Base-by-base conservation (phyloP, 2,113 vertebrate species). In the Diphyllodes magnificus region DNA sequence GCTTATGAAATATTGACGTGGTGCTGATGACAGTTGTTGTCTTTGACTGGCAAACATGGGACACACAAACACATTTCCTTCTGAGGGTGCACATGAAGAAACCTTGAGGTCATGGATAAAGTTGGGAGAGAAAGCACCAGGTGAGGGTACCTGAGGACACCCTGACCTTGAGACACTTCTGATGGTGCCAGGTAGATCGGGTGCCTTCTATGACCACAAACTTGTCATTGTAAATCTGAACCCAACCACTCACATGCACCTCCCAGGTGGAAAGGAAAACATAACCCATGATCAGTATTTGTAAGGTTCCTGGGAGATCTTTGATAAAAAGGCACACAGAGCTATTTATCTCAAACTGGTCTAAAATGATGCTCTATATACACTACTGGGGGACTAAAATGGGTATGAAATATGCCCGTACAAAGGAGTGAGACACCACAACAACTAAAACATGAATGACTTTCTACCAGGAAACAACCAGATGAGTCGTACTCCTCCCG, bases 11-110 rank as follows among this genome's bases (percentile, higher is more conserved):
- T 27, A 54, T 22, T 59, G 61, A 65, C 1, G 1, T 3, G 1
- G 23, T 21, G 12, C 53, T 49, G 69, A n/a, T 59, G 61, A 44
- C 57, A 88, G 22, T 2, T 28, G 44, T 23, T 75, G 77, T 27
- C 45, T 86, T 54, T 35, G 42, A 51, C 21, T 28, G 60, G 39
- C 60, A 84, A 68, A 37, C 10, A 6, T 22, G 28, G n/a, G 56
- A 44, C 13, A 27, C 31, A 68, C 24, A 80, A 44, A 39, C 20
- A 57, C 0, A 0, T 49, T 89, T 83, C 91, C 56, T 82, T 75
- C 70, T 49, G 25, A 47, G 0, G 1, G 13, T 1, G 1, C 27
- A 15, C 0, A 1, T 45, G 57, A 80, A 65, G 37, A 85, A 88
- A 81, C 25, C 47, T 18, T 63, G 17, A 77, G 15, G 21, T 40